These are phyloP conservation scores for Drosophila oshimai DNA, from an alignment of 1,140 invertebrate genomes.

Conservation along the genomic window DNA sequence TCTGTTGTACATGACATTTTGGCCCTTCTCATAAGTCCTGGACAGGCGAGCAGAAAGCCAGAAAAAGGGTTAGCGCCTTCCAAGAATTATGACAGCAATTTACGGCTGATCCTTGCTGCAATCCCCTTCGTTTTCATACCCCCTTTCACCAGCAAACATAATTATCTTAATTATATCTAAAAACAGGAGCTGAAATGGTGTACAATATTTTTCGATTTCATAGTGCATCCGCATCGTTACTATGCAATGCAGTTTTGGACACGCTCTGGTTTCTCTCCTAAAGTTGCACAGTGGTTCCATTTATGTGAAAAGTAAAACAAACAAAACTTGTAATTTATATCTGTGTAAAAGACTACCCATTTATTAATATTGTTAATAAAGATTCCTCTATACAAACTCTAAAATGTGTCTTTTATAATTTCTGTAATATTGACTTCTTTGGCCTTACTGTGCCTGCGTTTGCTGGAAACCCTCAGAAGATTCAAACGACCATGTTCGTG, in stretches of 20 bases:
- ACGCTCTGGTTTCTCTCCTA: slow-evolving; percentile 12
- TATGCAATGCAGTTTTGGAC: slow-evolving; percentile 17
- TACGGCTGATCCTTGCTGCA: slow-evolving; percentile 62
- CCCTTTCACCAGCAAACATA: slow-evolving; percentile 13
- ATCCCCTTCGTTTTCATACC: background rate
- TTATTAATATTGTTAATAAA: too few relatives aligned
- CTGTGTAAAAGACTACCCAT: too few relatives aligned
- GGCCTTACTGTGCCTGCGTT: too few relatives aligned
- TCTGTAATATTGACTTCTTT: too few relatives aligned
- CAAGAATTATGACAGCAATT: slow-evolving; percentile 76
- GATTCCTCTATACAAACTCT: too few relatives aligned
- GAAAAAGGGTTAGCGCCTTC: slow-evolving; percentile 67
- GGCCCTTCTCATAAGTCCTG: slow-evolving; percentile 75
- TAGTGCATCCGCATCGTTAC: background rate
- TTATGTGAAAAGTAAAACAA: background rate
- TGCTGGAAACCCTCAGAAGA: background rate
- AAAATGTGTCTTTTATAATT: too few relatives aligned
- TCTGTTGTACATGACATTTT: slow-evolving; percentile 78
- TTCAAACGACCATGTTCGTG: background rate
- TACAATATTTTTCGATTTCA: background rate
- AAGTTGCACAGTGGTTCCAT: background rate
- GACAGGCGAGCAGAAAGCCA: slow-evolving; percentile 24
- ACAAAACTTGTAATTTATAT: too few relatives aligned
- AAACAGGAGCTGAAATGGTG: slow-evolving; percentile 17
- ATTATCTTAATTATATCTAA: slow-evolving; percentile 64